Base-by-base conservation (phyloP, 1,140 invertebrate genomes). In the Cotesia vestalis region DNA sequence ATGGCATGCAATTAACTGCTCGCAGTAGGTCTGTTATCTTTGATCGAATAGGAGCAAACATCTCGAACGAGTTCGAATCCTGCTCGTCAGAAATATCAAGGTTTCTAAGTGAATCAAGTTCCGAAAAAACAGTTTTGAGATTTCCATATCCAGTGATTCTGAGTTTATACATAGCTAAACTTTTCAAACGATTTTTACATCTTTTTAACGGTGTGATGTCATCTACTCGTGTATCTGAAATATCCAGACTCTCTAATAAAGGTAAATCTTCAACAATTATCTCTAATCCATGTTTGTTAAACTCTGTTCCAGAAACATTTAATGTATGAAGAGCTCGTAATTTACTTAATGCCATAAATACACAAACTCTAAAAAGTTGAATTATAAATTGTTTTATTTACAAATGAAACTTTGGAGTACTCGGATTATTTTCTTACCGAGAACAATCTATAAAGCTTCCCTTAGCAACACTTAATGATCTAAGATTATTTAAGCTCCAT, bases 221-320 rank as follows among this genome's bases (percentile, higher is more conserved):
- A 75, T 89, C 89, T 17, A 94, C 90, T 73, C 87, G 82, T 35
- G 92, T 94, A 69, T 88, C 88, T 40, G 93, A 94, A 74, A 94
- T 92, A 79, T 94, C 91, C 46, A 94, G 80, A 78, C 83, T 89
- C 80, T 93, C 91, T 61, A 94, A 83, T 70, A 87, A 82, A 27
- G 89, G 91, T 66, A 94, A 86, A 86, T 94, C 91, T 78, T 92
- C 90, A 69, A 91, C 90, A 69, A 94, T 88, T 73, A 93, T 91
- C 77, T 91, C 89, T 68, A 94, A 86, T 6, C 90, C 90, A 77
- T 91, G 89, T 71, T 89, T 89, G 81, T 92, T 92, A 75, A 94
- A 90, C 80, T 94, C 91, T 51, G 92, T 94, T 75, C 90, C 88
- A 72, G 91, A 91, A 1, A 94, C 90, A 84, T 94, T 92, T n/a